A percentile compares a stretch with the other conserved stretches of the same genome.
Conservation (phyloP, 2,888 invertebrate species). For the Agrotis ipsilon region DNA sequence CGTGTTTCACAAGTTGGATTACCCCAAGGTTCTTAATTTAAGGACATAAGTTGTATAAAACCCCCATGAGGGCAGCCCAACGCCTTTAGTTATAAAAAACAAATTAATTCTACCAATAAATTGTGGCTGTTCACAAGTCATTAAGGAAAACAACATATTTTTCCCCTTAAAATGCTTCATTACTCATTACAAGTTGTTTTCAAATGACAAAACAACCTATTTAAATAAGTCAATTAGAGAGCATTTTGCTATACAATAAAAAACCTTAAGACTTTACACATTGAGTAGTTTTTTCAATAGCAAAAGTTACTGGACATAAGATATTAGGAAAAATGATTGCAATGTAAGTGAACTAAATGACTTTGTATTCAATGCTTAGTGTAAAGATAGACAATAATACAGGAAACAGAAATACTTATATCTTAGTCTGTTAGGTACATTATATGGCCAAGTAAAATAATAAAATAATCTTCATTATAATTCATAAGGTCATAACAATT, state of each 20-base stretch:
- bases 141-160: constrained; percentile 48
- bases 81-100: constrained; percentile 31
- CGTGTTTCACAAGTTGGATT: constrained; percentile 29
- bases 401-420: constrained; percentile 3
- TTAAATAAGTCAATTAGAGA: constrained; percentile 48
- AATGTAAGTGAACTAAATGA: constrained; percentile 34
- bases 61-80: constrained; percentile 56
- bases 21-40: constrained; percentile 28
- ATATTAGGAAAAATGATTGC: background rate
- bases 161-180: constrained; percentile 42
- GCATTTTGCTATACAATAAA: constrained; percentile 26
- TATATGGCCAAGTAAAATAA: background rate
- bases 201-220: constrained; percentile 42
- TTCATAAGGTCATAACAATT: constrained; percentile 36
- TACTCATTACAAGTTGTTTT: constrained; percentile 7
- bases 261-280: background rate
- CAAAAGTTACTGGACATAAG: constrained; percentile 20
- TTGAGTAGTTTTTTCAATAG: constrained; percentile 19
- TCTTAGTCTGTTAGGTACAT: constrained; percentile 1
- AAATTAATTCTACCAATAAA: constrained; percentile 47
- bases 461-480: constrained; percentile 13
- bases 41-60: constrained; percentile 54
- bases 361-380: background rate
- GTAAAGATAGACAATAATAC: constrained; percentile 1
- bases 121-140: constrained; percentile 23